phyloP scores from a whole-genome alignment of 2,113 vertebrate genomes.

The Colinus virginianus region DNA sequence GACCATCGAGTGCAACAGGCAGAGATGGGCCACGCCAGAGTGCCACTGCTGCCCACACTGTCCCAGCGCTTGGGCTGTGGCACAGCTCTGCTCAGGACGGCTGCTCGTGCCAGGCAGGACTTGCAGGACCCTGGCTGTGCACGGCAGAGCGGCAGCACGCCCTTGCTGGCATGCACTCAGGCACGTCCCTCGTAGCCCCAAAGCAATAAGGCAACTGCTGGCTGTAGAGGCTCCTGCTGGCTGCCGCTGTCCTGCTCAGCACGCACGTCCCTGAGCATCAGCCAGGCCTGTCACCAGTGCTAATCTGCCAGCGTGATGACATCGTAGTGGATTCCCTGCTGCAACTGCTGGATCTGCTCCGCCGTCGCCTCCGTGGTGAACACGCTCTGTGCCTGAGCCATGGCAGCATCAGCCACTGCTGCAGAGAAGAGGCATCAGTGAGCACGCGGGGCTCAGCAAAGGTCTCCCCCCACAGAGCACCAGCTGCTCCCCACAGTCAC shows the following conservation, averaged over 20 bases:
- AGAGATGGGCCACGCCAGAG: neutral
- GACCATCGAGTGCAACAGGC: neutral
- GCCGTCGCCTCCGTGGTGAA: constrained; percentile 85
- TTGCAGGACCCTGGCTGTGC: rapidly evolving
- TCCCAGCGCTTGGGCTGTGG: rapidly evolving
- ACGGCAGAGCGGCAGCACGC: rapidly evolving
- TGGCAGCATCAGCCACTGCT: constrained; percentile 91
- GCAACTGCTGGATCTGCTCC: constrained; percentile 91
- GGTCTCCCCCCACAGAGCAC: neutral
- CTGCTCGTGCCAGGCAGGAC: rapidly evolving
- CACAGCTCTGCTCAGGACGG: neutral
- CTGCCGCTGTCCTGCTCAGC: neutral
- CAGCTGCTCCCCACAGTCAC: neutral
- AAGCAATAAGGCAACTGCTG: constrained; percentile 60
- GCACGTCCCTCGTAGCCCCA: rapidly evolving
- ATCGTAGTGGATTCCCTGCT: constrained; percentile 92
- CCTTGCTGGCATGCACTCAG: rapidly evolving
- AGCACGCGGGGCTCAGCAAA: neutral
- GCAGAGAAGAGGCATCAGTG: neutral
- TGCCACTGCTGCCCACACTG: rapidly evolving
- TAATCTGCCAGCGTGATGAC: constrained; percentile 91
- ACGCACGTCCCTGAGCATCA: neutral
- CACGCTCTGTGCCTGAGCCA: constrained; percentile 88
- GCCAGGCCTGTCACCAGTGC: neutral
- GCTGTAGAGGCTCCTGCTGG: neutral